phyloP scores from a whole-genome alignment of 2,888 invertebrate species.

The Amphimallon solstitiale region DNA sequence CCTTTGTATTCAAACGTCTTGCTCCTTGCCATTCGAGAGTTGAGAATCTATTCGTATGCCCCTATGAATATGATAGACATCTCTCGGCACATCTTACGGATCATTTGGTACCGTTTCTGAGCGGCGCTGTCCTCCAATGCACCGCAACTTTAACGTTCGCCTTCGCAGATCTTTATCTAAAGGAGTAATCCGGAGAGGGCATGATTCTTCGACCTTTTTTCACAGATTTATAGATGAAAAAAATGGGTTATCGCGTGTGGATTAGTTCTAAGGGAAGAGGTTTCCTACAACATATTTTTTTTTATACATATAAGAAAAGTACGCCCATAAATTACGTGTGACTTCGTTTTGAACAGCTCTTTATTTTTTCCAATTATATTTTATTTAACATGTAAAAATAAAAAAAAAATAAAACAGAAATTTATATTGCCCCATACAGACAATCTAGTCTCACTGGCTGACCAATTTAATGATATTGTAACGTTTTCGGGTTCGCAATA shows the following conservation, averaged over 20 bases:
- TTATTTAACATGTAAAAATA: too few relatives aligned
- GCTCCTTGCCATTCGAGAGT: background rate
- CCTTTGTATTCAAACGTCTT: background rate
- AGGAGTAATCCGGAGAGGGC: slow-evolving; percentile 4
- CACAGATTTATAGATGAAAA: slow-evolving; percentile 7
- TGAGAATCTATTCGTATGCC: slow-evolving; percentile 12
- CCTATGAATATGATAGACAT: slow-evolving; percentile 31
- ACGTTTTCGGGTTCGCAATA: too few relatives aligned
- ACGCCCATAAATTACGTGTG: too few relatives aligned
- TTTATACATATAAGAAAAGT: too few relatives aligned
- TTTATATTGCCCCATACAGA: too few relatives aligned
- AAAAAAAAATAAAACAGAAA: too few relatives aligned
- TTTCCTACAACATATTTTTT: background rate
- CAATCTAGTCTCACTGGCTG: too few relatives aligned
- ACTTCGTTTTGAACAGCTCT: too few relatives aligned
- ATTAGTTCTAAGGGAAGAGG: background rate
- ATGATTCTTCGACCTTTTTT: background rate
- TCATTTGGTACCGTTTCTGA: slow-evolving; percentile 25
- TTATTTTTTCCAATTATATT: too few relatives aligned
- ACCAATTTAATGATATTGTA: too few relatives aligned
- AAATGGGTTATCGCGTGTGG: background rate
- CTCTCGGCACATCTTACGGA: slow-evolving; percentile 24
- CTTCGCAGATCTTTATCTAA: slow-evolving; percentile 24
- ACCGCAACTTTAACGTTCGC: slow-evolving; percentile 16
- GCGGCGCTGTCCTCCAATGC: background rate